phyloP scores from a whole-genome alignment of 1,140 invertebrate species.

The Adoxophyes honmai region DNA sequence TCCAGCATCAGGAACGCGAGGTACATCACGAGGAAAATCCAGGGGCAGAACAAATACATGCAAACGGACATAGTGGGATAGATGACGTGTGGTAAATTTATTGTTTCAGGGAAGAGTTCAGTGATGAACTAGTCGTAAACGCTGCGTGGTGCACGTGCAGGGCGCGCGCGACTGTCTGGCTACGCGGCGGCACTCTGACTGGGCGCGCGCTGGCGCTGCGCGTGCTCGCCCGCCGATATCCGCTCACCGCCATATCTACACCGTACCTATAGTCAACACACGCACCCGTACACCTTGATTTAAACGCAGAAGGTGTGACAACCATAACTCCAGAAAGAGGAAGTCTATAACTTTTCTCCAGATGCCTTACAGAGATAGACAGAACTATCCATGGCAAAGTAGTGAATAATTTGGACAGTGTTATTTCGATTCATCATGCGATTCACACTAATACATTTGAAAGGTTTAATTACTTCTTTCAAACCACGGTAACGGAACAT shows the following conservation, averaged over 20 bases:
- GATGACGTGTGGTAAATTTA: slow-evolving; percentile 24
- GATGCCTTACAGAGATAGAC: not conserved
- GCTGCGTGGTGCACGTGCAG: slow-evolving; percentile 50
- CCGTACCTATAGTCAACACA: slow-evolving; percentile 35
- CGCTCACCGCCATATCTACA: slow-evolving; percentile 58
- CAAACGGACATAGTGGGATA: slow-evolving; percentile 67
- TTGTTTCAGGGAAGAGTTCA: slow-evolving; percentile 32
- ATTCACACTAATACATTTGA: too few relatives aligned
- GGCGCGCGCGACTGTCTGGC: slow-evolving; percentile 61
- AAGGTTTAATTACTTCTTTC: too few relatives aligned
- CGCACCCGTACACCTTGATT: slow-evolving; percentile 59
- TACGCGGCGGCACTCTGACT: slow-evolving; percentile 75
- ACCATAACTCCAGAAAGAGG: slow-evolving; percentile 12
- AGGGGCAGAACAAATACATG: slow-evolving; percentile 74
- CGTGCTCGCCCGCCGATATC: slow-evolving; percentile 63
- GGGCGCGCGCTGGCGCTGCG: slow-evolving; percentile 66
- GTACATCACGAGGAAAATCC: slow-evolving; percentile 75
- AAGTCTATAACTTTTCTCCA: slow-evolving; percentile 12
- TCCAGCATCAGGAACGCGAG: slow-evolving; percentile 74
- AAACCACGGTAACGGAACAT: too few relatives aligned
- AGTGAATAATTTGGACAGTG: not conserved
- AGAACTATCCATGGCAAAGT: not conserved
- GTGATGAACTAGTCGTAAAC: slow-evolving; percentile 42
- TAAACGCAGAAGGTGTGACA: slow-evolving; percentile 48
- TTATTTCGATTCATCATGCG: too few relatives aligned